Evolutionary conservation across 2,888 invertebrate genomes (phyloP).

Genomic region (Zhuqinia jingwanae): DNA sequence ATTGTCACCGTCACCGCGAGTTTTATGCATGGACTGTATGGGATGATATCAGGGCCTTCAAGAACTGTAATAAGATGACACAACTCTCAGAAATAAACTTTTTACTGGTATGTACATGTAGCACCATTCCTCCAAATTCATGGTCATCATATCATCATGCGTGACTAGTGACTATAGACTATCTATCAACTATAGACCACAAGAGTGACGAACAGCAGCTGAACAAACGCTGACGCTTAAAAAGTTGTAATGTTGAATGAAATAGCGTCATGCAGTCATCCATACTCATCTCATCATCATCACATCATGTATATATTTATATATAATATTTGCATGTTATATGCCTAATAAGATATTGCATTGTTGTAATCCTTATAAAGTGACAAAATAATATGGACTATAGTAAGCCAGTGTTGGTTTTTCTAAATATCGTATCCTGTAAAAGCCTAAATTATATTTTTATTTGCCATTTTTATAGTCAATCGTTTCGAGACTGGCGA

Average conservation of each 20-base stretch:
- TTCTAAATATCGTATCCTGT: neutral
- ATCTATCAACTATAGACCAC: conserved; percentile 43
- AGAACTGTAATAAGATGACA: conserved; percentile 43
- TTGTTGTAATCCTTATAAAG: neutral
- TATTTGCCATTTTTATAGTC: neutral
- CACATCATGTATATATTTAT: neutral
- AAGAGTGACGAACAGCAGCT: conserved; percentile 58
- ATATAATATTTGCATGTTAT: too few relatives aligned
- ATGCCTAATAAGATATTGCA: neutral
- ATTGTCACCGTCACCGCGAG: neutral
- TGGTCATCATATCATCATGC: conserved; percentile 24
- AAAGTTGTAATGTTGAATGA: neutral
- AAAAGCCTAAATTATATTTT: neutral
- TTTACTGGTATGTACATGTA: neutral
- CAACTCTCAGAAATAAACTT: conserved; percentile 56
- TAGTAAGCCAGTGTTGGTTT: neutral
- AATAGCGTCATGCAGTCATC: conserved; percentile 38
- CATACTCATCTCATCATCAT: neutral
- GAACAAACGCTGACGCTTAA: neutral
- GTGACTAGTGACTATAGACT: conserved; percentile 16
- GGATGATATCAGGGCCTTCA: neutral
- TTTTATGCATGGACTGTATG: too few relatives aligned
- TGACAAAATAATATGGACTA: neutral
- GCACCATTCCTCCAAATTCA: conserved; percentile 8
- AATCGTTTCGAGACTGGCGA: neutral